A percentile compares a stretch with the other conserved stretches of the same genome.
Conservation (phyloP, 2,888 invertebrate genomes). For the Torymus auratus region DNA sequence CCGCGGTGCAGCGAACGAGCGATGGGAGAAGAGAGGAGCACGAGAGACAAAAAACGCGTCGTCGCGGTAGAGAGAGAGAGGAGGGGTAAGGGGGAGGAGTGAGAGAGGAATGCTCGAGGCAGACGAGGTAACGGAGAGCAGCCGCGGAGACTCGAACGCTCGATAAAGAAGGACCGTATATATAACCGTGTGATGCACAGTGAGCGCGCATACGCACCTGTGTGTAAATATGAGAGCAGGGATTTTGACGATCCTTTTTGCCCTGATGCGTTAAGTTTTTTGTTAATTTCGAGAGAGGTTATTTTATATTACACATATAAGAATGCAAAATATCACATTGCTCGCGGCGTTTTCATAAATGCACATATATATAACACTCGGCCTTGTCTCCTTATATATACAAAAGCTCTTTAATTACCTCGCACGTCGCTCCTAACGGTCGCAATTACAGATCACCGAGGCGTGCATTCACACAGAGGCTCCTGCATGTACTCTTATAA, state of each 20-base stretch:
- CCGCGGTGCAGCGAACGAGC: too few relatives aligned
- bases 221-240: too few relatives aligned
- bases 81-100: not conserved
- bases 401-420: too few relatives aligned
- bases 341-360: too few relatives aligned
- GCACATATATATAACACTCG: too few relatives aligned
- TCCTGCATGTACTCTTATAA: not conserved
- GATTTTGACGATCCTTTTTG: conserved; percentile 32
- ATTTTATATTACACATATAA: too few relatives aligned
- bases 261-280: too few relatives aligned
- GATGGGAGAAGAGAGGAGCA: conserved; percentile 6
- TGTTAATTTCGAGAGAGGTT: too few relatives aligned
- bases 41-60: not conserved
- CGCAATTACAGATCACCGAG: conserved; percentile 21
- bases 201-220: too few relatives aligned
- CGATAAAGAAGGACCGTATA: conserved; percentile 49
- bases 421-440: conserved; percentile 24
- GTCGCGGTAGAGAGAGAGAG: not conserved
- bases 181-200: too few relatives aligned
- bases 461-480: not conserved
- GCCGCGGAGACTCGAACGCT: conserved; percentile 55
- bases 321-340: too few relatives aligned
- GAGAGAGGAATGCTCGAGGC: conserved; percentile 2
- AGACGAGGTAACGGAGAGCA: conserved; percentile 26
- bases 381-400: too few relatives aligned